Evolutionary conservation across 2,888 invertebrate genomes (phyloP).

Genomic region (Diaperis boleti): DNA sequence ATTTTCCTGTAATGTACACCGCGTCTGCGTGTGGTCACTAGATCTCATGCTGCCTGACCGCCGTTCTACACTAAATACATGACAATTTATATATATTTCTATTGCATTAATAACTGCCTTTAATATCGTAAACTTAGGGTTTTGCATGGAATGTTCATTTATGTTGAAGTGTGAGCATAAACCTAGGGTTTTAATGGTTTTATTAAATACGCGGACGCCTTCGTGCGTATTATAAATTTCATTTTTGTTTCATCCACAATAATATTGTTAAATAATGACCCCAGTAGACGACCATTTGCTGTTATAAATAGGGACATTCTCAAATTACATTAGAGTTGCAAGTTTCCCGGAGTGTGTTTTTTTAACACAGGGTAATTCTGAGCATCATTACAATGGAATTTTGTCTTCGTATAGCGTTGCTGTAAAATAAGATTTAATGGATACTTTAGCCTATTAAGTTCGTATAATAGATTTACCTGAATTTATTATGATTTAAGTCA

Average conservation of each 20-base stretch:
- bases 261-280: conserved; percentile 34
- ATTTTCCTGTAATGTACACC: conserved; percentile 50
- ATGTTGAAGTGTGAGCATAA: conserved; percentile 59
- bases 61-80: conserved; percentile 56
- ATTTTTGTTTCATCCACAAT: conserved; percentile 44
- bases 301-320: background rate
- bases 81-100: conserved; percentile 57
- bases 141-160: conserved; percentile 56
- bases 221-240: conserved; percentile 52
- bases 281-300: conserved; percentile 5
- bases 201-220: conserved; percentile 59
- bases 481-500: no score
- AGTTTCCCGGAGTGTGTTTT: no score
- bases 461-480: no score
- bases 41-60: conserved; percentile 51
- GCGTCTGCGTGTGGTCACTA: conserved; percentile 52
- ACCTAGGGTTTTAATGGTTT: conserved; percentile 59
- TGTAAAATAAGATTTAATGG: no score
- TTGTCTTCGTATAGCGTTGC: no score
- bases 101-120: conserved; percentile 56
- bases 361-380: no score
- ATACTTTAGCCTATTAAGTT: no score
- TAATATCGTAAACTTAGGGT: conserved; percentile 54
- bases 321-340: background rate
- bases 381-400: no score